These are phyloP conservation scores for Dicyrtoma fusca DNA, from an alignment of 2,888 invertebrate species.

Conservation along the genomic window DNA sequence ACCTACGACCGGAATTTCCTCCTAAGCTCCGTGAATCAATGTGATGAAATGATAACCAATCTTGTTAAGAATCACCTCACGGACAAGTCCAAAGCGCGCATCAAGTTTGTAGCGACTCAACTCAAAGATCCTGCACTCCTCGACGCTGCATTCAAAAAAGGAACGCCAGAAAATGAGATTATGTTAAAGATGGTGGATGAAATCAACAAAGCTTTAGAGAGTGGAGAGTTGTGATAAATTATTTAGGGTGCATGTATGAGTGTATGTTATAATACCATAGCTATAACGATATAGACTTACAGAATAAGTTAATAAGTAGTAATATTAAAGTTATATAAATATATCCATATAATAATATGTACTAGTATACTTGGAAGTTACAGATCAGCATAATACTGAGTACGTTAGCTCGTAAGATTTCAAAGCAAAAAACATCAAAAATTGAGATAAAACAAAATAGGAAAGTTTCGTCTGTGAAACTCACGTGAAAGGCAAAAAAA, in stretches of 20 bases:
- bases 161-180: constrained; percentile 66
- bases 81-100: constrained; percentile 78
- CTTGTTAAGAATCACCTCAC: constrained; percentile 80
- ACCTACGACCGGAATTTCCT: constrained; percentile 84
- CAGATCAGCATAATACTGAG: no score
- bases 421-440: no score
- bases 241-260: neutral
- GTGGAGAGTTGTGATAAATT: constrained; percentile 64
- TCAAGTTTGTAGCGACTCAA: constrained; percentile 76
- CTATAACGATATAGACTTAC: no score
- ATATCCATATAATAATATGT: no score
- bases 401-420: no score
- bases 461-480: no score
- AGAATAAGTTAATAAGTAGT: no score
- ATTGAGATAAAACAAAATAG: no score
- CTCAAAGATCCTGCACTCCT: constrained; percentile 68
- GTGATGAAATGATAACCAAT: constrained; percentile 73
- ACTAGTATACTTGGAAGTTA: no score
- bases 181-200: constrained; percentile 69
- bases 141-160: constrained; percentile 68
- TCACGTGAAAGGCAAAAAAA: no score
- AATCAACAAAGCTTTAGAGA: constrained; percentile 69
- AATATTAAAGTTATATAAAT: no score
- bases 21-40: constrained; percentile 75
- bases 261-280: no score